Conservation (phyloP, 2,797 vertebrate species). For the Loriculus beryllinus region DNA sequence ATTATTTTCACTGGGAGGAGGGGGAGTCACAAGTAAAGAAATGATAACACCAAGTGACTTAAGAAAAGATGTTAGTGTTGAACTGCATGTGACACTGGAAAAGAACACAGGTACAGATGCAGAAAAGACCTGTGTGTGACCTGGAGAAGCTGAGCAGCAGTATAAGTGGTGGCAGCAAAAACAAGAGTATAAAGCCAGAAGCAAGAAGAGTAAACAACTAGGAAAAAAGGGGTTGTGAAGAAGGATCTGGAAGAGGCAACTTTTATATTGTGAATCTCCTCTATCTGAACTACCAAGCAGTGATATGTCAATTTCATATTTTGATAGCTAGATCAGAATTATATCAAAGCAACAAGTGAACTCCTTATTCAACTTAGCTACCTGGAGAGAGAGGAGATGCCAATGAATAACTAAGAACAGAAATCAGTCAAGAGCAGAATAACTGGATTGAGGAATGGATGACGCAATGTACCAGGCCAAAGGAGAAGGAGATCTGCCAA, state of each 20-base stretch:
- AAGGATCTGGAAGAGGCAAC: background rate
- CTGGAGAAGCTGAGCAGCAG: background rate
- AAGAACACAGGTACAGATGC: background rate
- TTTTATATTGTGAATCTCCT: background rate
- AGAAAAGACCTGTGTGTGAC: background rate
- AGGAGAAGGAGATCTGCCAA: background rate
- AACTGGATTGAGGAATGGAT: background rate
- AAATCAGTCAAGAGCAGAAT: background rate
- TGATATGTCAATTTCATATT: background rate
- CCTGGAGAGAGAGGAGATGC: background rate
- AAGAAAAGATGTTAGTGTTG: background rate
- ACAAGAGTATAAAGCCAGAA: background rate
- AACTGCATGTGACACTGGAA: background rate
- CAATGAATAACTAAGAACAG: background rate
- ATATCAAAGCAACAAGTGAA: background rate
- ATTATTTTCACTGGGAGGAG: background rate
- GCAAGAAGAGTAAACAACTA: background rate
- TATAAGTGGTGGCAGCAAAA: background rate
- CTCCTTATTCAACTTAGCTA: background rate
- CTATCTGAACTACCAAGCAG: background rate
- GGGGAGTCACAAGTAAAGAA: background rate
- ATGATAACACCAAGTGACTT: background rate
- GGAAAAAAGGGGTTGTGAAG: rapidly evolving
- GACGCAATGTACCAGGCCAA: background rate
- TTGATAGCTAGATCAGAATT: background rate